A percentile compares a stretch with the other conserved stretches of the same genome.
Evolutionary conservation across 2,113 vertebrate genomes (phyloP).

Genomic region (Poicephalus gulielmi): DNA sequence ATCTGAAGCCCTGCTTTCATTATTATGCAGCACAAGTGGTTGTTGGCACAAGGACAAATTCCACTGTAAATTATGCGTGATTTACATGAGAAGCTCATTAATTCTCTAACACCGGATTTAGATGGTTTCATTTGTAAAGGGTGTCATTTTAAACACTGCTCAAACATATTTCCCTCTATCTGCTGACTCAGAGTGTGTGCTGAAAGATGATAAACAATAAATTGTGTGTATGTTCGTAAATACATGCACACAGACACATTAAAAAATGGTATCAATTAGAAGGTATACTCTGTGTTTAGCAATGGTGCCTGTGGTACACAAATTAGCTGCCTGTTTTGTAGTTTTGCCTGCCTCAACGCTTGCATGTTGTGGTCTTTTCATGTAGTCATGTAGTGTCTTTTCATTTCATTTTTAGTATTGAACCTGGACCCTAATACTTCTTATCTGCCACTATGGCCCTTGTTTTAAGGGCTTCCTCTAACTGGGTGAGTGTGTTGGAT

Average conservation of each 20-base stretch:
- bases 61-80: conserved; percentile 77
- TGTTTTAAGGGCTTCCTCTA: neutral
- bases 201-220: conserved; percentile 39
- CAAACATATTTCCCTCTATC: conserved; percentile 42
- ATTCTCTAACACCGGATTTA: conserved; percentile 76
- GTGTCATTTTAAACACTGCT: conserved; percentile 65
- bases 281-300: neutral
- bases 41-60: conserved; percentile 79
- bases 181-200: conserved; percentile 38
- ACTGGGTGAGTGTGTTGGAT: rapidly evolving
- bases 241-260: neutral
- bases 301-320: neutral
- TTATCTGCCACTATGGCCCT: neutral
- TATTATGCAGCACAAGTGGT: conserved; percentile 78
- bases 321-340: neutral
- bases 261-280: conserved; percentile 1
- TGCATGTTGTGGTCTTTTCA: rapidly evolving
- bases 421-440: neutral
- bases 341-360: neutral
- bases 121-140: conserved; percentile 75
- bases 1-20: conserved; percentile 68
- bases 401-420: neutral
- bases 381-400: neutral
- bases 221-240: conserved; percentile 2
- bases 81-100: conserved; percentile 84